phyloP scores from a whole-genome alignment of 2,113 vertebrate species.

The Geothlypis trichas region DNA sequence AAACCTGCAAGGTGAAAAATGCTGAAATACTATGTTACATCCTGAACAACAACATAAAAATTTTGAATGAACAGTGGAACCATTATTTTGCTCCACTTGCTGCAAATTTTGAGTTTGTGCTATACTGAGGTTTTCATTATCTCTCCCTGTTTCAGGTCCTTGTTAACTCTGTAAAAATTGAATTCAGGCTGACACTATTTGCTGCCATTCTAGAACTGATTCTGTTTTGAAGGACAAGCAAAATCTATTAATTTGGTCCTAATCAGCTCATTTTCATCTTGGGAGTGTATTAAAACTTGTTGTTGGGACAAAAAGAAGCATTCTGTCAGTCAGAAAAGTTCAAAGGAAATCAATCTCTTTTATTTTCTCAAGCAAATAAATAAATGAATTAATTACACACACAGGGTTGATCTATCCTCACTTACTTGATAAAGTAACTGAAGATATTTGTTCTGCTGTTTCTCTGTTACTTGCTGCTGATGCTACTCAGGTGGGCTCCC shows the following conservation, averaged over 20 bases:
- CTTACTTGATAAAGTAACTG: not conserved
- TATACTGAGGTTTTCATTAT: not conserved
- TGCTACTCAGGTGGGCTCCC: not conserved
- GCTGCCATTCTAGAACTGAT: not conserved
- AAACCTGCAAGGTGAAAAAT: not conserved
- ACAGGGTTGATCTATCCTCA: not conserved
- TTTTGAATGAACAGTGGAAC: not conserved
- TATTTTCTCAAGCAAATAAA: not conserved
- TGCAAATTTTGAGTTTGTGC: not conserved
- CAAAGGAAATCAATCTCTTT: not conserved
- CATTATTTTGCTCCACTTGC: not conserved
- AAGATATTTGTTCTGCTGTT: not conserved
- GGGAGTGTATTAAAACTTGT: not conserved
- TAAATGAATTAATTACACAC: not conserved
- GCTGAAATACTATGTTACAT: not conserved
- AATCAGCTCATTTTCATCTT: not conserved
- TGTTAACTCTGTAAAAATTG: not conserved
- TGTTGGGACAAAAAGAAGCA: not conserved
- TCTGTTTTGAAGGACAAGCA: not conserved
- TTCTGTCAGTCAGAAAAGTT: not conserved
- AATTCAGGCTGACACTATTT: not conserved
- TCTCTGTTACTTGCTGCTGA: not conserved
- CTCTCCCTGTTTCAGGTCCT: not conserved
- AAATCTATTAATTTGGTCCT: not conserved
- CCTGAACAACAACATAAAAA: not conserved